Percentiles rank a stretch among this genome's conserved stretches.
phyloP scores from a whole-genome alignment of 2,888 invertebrate species.

The Mimumesa dahlbomi region DNA sequence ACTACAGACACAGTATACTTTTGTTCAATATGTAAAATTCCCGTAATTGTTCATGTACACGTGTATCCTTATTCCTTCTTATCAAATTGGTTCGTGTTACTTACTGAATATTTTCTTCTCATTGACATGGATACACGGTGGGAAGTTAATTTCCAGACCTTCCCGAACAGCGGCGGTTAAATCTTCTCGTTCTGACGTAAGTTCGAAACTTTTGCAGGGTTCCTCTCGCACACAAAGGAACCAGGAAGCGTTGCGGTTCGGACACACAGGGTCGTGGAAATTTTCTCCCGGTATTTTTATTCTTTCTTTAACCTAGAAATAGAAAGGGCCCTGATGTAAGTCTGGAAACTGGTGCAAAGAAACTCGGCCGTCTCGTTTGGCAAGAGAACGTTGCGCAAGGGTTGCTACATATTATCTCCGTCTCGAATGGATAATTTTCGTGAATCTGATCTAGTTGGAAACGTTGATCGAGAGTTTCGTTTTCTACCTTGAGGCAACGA shows the following conservation, averaged over 20 bases:
- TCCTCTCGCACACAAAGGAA: slow-evolving; percentile 5
- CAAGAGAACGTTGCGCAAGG: slow-evolving; percentile 35
- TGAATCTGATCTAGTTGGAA: slow-evolving; percentile 19
- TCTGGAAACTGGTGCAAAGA: slow-evolving; percentile 48
- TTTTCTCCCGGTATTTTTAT: slow-evolving; percentile 15
- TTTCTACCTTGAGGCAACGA: background rate
- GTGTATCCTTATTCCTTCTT: too few relatives aligned
- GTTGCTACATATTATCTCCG: slow-evolving; percentile 35
- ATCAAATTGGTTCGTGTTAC: too few relatives aligned
- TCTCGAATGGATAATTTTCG: slow-evolving; percentile 36
- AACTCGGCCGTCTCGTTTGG: slow-evolving; percentile 47
- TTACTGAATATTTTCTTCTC: background rate
- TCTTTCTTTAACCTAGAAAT: slow-evolving; percentile 42
- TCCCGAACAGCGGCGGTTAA: background rate
- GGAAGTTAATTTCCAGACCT: background rate
- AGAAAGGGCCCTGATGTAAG: slow-evolving; percentile 33
- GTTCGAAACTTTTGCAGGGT: background rate
- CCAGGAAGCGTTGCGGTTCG: background rate
- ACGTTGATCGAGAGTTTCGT: background rate
- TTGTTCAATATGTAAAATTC: too few relatives aligned
- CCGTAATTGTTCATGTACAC: too few relatives aligned
- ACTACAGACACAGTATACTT: too few relatives aligned
- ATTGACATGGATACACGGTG: background rate
- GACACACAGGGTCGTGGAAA: slow-evolving; percentile 12
- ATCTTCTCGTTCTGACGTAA: background rate